phyloP scores from a whole-genome alignment of 2,888 invertebrate genomes.

The Spodoptera exigua region DNA sequence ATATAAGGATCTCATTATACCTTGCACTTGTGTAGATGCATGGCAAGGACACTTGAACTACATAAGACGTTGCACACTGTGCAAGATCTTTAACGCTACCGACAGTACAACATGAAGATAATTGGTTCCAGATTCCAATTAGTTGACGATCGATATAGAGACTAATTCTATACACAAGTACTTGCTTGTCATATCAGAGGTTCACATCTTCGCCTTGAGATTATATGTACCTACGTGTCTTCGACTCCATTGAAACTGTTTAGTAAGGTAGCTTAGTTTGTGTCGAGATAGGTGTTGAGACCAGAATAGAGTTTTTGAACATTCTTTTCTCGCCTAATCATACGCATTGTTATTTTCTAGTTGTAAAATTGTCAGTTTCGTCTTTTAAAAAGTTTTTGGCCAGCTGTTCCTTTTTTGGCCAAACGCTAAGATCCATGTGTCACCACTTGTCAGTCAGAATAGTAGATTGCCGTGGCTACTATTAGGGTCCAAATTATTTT shows the following conservation, averaged over 20 bases:
- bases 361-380: no score
- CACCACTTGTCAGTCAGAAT: no score
- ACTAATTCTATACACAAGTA: constrained; percentile 26
- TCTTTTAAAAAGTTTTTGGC: no score
- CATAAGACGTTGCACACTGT: constrained; percentile 1
- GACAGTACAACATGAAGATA: constrained; percentile 31
- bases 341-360: no score
- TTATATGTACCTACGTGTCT: constrained; percentile 19
- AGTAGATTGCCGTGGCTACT: no score
- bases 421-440: no score
- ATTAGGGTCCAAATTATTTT: no score
- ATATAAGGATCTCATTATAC: no score
- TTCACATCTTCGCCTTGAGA: constrained; percentile 7
- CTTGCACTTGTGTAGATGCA: background rate
- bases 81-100: constrained; percentile 21
- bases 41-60: background rate
- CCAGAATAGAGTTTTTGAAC: no score
- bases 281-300: no score
- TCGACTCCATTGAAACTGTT: background rate
- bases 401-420: no score
- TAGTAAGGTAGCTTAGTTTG: background rate
- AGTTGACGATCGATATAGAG: constrained; percentile 35
- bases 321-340: no score
- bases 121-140: constrained; percentile 46
- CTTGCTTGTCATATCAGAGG: constrained; percentile 20